Conservation (phyloP, 2,113 vertebrate genomes). For the Zapornia atra region DNA sequence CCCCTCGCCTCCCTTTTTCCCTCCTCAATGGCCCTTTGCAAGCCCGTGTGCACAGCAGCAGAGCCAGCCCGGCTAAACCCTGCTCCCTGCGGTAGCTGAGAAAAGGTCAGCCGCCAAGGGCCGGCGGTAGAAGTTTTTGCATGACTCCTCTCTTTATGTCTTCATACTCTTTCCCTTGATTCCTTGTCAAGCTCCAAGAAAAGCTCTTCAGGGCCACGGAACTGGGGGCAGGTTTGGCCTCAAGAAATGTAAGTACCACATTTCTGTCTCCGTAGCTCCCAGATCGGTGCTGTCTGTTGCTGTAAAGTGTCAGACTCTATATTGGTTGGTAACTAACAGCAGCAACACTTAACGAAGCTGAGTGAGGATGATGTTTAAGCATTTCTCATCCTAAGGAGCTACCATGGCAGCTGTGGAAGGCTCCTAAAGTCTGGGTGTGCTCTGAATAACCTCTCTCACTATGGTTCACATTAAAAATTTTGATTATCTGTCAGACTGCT, state of each 20-base stretch:
- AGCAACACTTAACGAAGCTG: conserved; percentile 29
- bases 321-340: conserved; percentile 4
- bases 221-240: neutral
- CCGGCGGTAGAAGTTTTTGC: neutral
- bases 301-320: neutral
- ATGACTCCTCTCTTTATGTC: neutral
- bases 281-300: neutral
- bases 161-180: neutral
- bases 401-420: conserved; percentile 34
- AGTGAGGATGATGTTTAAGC: conserved; percentile 61
- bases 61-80: neutral
- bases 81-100: neutral
- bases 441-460: conserved; percentile 60
- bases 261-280: neutral
- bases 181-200: neutral
- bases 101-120: neutral
- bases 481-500: conserved; percentile 69
- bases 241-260: neutral
- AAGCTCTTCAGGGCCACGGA: neutral
- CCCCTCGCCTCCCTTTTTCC: neutral
- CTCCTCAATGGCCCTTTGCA: neutral
- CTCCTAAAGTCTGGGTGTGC: conserved; percentile 35
- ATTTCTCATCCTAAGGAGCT: conserved; percentile 56
- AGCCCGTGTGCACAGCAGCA: neutral
- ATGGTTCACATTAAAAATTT: conserved; percentile 67